Evolutionary conservation across 2,113 vertebrate species (phyloP).

Genomic region (Leptobrachium leishanense): DNA sequence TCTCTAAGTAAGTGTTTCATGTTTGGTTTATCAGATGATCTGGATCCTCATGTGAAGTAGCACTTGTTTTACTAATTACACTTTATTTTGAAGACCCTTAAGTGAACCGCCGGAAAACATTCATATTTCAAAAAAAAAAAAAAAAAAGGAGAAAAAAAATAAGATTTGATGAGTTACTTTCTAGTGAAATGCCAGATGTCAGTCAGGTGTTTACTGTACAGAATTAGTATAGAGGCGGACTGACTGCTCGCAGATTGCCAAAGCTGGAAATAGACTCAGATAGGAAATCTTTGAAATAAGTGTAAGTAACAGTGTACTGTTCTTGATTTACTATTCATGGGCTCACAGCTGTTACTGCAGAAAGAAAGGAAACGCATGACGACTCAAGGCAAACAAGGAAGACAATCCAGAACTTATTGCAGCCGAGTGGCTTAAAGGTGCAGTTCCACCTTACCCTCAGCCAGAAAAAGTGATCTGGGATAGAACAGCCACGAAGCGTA

Average conservation of each 20-base stretch:
- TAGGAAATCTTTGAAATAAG: constrained; percentile 57
- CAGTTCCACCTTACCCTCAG: constrained; percentile 9
- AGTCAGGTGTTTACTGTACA: constrained; percentile 48
- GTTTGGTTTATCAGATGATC: neutral
- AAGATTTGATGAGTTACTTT: constrained; percentile 39
- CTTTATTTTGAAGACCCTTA: constrained; percentile 41
- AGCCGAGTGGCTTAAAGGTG: constrained; percentile 40
- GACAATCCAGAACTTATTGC: constrained; percentile 32
- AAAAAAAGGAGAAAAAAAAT: neutral
- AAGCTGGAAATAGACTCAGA: constrained; percentile 52
- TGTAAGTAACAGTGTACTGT: constrained; percentile 52
- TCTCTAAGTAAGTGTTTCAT: neutral
- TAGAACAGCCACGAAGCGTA: too few relatives aligned
- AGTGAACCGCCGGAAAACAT: constrained; percentile 39
- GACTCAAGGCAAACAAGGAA: constrained; percentile 23
- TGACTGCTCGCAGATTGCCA: constrained; percentile 43
- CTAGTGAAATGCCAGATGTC: constrained; percentile 46
- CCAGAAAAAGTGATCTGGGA: too few relatives aligned
- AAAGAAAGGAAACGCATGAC: constrained; percentile 43
- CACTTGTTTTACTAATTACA: constrained; percentile 19
- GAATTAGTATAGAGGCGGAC: constrained; percentile 45
- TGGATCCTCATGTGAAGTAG: neutral
- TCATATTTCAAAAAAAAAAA: constrained; percentile 32
- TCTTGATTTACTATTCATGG: constrained; percentile 69
- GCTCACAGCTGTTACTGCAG: constrained; percentile 58